A percentile compares a stretch with the other conserved stretches of the same genome.
phyloP scores from a whole-genome alignment of 1,140 invertebrate species.

The Parasteatoda tepidariorum region DNA sequence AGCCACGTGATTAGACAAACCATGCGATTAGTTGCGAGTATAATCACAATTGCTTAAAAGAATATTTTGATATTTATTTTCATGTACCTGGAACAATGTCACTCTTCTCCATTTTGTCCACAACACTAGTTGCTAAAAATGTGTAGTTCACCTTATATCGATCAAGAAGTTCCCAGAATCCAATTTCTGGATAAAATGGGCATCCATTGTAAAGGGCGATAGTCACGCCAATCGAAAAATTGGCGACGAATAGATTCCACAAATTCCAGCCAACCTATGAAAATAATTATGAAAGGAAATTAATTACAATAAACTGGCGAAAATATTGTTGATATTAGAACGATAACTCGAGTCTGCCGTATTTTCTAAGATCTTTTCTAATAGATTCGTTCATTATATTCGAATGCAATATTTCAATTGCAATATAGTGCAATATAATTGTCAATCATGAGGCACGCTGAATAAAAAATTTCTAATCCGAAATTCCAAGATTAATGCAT shows the following conservation, averaged over 20 bases:
- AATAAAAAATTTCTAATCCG: no score
- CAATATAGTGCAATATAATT: no score
- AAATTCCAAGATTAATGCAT: no score
- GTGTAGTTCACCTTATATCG: constrained; percentile 52
- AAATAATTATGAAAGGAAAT: not conserved
- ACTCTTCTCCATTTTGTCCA: constrained; percentile 53
- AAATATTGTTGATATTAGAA: no score
- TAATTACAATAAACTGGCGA: no score
- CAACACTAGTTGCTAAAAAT: constrained; percentile 45
- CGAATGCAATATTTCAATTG: no score
- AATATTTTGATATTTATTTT: not conserved
- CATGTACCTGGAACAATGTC: constrained; percentile 32
- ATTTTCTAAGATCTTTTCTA: no score
- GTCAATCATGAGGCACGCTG: no score
- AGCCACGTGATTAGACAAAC: no score
- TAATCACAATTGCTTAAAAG: not conserved
- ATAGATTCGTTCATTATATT: no score
- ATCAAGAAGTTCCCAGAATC: constrained; percentile 50
- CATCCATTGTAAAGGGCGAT: constrained; percentile 38
- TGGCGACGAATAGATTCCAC: constrained; percentile 45
- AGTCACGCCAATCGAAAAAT: constrained; percentile 14
- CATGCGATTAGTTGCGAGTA: no score
- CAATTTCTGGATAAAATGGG: constrained; percentile 38
- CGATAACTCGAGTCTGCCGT: no score
- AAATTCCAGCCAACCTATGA: constrained; percentile 53